Evolutionary conservation across 2,113 vertebrate genomes (phyloP).

Genomic region (Guaruba guarouba): DNA sequence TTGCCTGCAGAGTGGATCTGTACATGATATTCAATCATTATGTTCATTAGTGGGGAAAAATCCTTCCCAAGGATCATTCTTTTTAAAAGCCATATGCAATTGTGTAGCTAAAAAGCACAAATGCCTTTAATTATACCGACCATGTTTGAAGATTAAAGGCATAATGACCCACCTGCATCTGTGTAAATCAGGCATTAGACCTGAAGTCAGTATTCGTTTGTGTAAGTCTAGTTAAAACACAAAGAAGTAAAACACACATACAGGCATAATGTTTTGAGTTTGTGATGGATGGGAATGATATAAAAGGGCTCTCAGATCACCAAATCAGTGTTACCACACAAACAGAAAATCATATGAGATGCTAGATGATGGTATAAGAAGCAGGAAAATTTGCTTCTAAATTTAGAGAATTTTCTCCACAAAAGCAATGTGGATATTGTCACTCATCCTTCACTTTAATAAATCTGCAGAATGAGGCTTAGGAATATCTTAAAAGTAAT

Average conservation of each 20-base stretch:
- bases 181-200: background rate
- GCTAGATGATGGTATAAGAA: background rate
- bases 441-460: background rate
- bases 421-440: background rate
- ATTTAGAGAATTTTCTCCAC: background rate
- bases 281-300: background rate
- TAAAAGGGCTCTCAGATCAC: background rate
- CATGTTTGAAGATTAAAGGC: constrained; percentile 29
- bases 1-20: background rate
- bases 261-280: background rate
- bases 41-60: constrained; percentile 24
- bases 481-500: background rate
- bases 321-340: background rate
- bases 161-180: constrained; percentile 19
- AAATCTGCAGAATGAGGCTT: background rate
- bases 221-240: background rate
- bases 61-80: background rate
- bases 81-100: background rate
- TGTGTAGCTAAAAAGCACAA: constrained; percentile 37
- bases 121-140: constrained; percentile 20
- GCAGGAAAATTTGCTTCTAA: background rate
- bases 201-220: constrained; percentile 8
- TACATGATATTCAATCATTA: constrained; percentile 6
- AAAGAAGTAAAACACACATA: background rate
- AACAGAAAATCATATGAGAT: background rate